These are phyloP conservation scores for Artibeus lituratus DNA, from an alignment of 2,797 vertebrate genomes.

Conservation along the genomic window DNA sequence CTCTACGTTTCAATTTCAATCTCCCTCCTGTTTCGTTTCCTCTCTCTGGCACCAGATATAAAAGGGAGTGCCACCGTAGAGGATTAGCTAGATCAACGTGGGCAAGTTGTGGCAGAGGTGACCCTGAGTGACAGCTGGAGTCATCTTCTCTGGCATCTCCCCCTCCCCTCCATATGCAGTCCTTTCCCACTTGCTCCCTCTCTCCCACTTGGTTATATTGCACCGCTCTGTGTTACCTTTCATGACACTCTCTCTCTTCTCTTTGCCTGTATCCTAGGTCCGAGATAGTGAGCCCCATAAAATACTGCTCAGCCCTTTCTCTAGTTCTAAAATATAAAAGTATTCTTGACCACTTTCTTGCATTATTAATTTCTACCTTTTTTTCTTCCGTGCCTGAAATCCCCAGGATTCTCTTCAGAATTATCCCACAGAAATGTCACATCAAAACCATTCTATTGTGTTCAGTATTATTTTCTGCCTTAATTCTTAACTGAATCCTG, in stretches of 20 bases:
- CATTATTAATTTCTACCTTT: background rate
- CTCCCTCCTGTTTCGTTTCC: background rate
- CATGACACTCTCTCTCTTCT: background rate
- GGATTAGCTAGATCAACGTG: conserved; percentile 16
- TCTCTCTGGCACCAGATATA: background rate
- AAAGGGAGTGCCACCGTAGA: background rate
- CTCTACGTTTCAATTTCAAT: background rate
- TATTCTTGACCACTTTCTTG: background rate
- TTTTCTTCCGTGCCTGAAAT: background rate
- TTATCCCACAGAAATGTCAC: background rate
- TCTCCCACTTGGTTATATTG: background rate
- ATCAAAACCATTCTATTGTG: background rate
- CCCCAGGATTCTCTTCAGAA: conserved; percentile 2
- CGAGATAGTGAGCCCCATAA: background rate
- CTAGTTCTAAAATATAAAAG: background rate
- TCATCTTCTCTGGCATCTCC: background rate
- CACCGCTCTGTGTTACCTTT: background rate
- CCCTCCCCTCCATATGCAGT: background rate
- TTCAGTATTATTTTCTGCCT: background rate
- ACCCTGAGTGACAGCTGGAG: background rate
- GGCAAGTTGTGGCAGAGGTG: background rate
- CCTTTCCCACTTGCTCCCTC: background rate
- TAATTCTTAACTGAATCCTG: background rate
- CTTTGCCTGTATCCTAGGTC: background rate
- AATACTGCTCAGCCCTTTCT: background rate